Conservation (phyloP, 2,113 vertebrate species). For the Bujurquina vittata region DNA sequence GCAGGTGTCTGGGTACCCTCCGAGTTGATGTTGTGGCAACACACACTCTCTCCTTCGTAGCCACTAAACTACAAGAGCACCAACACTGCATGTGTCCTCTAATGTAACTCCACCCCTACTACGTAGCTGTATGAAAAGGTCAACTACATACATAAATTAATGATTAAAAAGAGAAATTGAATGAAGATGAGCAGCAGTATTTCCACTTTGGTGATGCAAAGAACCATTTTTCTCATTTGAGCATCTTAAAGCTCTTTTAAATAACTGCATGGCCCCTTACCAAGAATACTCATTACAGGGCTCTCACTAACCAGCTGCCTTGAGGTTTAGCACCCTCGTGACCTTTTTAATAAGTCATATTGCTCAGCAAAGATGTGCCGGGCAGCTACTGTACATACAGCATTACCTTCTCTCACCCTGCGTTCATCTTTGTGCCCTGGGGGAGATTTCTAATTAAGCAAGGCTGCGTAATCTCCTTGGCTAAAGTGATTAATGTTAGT, state of each 20-base stretch:
- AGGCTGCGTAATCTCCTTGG: conserved; percentile 40
- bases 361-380: conserved; percentile 27
- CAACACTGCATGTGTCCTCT: not conserved
- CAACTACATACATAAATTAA: not conserved
- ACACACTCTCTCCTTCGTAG: not conserved
- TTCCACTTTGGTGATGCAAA: conserved; percentile 6
- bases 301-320: conserved; percentile 12
- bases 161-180: not conserved
- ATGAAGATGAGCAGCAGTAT: not conserved
- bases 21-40: not conserved
- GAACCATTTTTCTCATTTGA: conserved; percentile 7
- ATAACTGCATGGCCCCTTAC: not conserved
- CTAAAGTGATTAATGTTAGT: conserved; percentile 60
- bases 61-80: not conserved
- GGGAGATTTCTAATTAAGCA: conserved; percentile 55
- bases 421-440: conserved; percentile 18
- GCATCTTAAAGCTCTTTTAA: conserved; percentile 11
- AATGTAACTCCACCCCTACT: not conserved
- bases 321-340: conserved; percentile 22
- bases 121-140: not conserved
- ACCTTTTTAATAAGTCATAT: conserved; percentile 58
- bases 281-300: not conserved
- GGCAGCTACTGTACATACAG: conserved; percentile 20
- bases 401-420: conserved; percentile 6
- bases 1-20: not conserved